These are phyloP conservation scores for Ecdyonurus torrentis DNA, from an alignment of 2,888 invertebrate species.

Conservation along the genomic window DNA sequence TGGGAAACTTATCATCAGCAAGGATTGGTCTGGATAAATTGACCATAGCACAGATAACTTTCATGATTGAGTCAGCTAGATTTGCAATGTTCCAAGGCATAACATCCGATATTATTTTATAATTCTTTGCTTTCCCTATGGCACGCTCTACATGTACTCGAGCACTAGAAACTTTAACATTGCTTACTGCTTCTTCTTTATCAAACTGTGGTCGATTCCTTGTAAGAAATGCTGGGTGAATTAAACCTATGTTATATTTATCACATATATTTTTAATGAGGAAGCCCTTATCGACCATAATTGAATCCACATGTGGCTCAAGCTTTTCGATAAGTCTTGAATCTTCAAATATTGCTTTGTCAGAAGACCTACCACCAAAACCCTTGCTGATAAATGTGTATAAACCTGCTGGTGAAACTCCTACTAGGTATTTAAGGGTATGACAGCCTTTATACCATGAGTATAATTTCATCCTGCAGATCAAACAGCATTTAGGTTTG, in stretches of 20 bases:
- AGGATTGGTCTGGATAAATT: no score
- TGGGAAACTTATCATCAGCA: no score
- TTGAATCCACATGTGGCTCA: slow-evolving; percentile 12
- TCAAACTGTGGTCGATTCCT: no score
- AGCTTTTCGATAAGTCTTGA: slow-evolving; percentile 10
- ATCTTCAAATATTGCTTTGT: slow-evolving; percentile 15
- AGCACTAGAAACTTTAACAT: no score
- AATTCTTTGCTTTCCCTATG: no score
- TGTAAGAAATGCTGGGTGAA: slow-evolving; percentile 14
- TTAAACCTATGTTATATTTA: slow-evolving; percentile 8
- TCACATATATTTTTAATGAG: slow-evolving; percentile 16
- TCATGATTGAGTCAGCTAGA: no score
- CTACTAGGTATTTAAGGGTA: slow-evolving; percentile 17
- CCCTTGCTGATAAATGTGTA: slow-evolving; percentile 16
- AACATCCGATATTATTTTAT: no score
- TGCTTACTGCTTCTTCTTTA: no score
- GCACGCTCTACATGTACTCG: no score
- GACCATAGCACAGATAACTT: no score
- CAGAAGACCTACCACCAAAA: slow-evolving; percentile 17
- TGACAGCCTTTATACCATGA: slow-evolving; percentile 16
- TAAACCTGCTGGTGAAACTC: slow-evolving; percentile 16
- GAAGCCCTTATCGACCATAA: slow-evolving; percentile 19
- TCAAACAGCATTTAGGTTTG: slow-evolving; percentile 14
- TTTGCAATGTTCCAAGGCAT: no score
- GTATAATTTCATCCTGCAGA: slow-evolving; percentile 15